phyloP scores from a whole-genome alignment of 2,113 vertebrate species.

The Hippoglossus stenolepis region DNA sequence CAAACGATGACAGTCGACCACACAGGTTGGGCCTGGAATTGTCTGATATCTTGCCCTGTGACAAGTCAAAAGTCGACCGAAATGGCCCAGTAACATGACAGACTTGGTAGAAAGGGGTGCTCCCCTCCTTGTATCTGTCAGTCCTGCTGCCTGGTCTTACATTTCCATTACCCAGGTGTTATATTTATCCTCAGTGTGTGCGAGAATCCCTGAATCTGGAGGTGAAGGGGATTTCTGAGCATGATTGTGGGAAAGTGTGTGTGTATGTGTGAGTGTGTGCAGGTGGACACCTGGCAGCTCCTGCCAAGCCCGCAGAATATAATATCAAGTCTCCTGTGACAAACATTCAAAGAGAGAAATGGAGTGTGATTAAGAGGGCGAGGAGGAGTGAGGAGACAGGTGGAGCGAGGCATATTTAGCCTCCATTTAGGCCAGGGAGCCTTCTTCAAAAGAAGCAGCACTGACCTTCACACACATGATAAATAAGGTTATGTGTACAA shows the following conservation, averaged over 20 bases:
- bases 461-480: slow-evolving; percentile 53
- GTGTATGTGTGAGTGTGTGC: slow-evolving; percentile 1
- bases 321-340: slow-evolving; percentile 43
- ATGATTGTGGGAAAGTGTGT: background rate
- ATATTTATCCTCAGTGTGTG: slow-evolving; percentile 20
- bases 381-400: slow-evolving; percentile 19
- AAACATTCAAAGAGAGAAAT: slow-evolving; percentile 32
- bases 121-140: slow-evolving; percentile 23
- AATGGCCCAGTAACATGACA: slow-evolving; percentile 25
- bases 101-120: background rate
- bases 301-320: slow-evolving; percentile 29
- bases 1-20: background rate
- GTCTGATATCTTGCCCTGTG: background rate
- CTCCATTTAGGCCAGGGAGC: slow-evolving; percentile 19
- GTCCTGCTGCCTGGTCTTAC: slow-evolving; percentile 6
- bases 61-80: slow-evolving; percentile 10
- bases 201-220: background rate
- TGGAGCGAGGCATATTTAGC: slow-evolving; percentile 9
- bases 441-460: slow-evolving; percentile 36
- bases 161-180: slow-evolving; percentile 30
- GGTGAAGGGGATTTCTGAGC: slow-evolving; percentile 18
- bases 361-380: slow-evolving; percentile 18
- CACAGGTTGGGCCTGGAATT: background rate
- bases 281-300: slow-evolving; percentile 36
- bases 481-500: slow-evolving; percentile 33